Evolutionary conservation across 2,113 vertebrate genomes (phyloP), one percentile per base, ranked within the genome.

Genomic region (Chauna torquata): DNA sequence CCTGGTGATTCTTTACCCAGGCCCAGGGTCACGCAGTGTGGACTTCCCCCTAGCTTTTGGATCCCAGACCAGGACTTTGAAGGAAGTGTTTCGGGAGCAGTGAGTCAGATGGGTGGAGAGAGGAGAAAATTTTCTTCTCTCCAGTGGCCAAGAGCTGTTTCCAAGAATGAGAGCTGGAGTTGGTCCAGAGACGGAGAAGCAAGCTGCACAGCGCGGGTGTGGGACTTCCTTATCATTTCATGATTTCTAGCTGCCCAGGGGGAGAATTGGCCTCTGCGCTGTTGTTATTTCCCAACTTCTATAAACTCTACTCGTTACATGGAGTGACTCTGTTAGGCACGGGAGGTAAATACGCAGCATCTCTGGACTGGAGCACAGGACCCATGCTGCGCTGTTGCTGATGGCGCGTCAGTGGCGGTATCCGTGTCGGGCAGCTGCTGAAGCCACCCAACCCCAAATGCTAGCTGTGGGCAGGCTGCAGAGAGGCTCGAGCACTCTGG

Each of bases 141-240:
- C 65, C 28, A 27, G 61, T 28, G 54, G 70, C 90, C 83, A 82
- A 65, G 66, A 84, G 61, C 58, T 42, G 65, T 45, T 94, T 93
- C 92, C 85, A 93, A 55, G 87, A 68, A 50, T 25, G 90, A 64
- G 90, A 89, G 69, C 90, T 96, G 94, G 90, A 94, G 82, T 44
- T 0, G 0, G 61, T 88, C 75, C 25, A 45, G 64, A 42, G 72
- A 92, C 71, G 86, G 64, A 86, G 86, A 82, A 86, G 88, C 72
- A 78, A 52, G 34, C 80, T 32, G 82, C 0, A 0, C 68, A 3
- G 9, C 22, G 83, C 64, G 44, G 20, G 17, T 86, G 59, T 55
- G 47, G 69, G 83, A 90, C 83, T 78, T 36, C 80, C 36, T 44
- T 49, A 62, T 74, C 12, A 0, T 9, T 61, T 72, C 27, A 27